Conservation (phyloP, 2,888 invertebrate genomes). For the Nudaria mundana region DNA sequence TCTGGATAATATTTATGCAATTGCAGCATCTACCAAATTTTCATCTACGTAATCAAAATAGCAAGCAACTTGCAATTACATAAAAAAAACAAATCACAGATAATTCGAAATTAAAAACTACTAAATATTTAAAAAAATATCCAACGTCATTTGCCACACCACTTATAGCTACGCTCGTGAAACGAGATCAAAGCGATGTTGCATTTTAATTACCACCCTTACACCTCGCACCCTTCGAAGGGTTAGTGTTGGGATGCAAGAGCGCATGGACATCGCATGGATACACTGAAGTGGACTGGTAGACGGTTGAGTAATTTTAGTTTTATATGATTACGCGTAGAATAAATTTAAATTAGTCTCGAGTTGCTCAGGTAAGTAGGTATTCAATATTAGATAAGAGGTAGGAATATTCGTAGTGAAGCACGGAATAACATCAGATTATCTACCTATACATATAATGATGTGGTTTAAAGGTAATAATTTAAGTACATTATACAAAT, state of each 20-base stretch:
- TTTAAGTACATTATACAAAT: no score
- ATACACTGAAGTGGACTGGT: constrained; percentile 7
- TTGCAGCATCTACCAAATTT: no score
- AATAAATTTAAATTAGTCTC: constrained; percentile 6
- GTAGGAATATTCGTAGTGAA: no score
- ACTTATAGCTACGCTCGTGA: constrained; percentile 29
- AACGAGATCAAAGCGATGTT: constrained; percentile 52
- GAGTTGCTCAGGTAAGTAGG: not conserved
- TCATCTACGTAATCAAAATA: no score
- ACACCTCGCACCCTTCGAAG: constrained; percentile 29
- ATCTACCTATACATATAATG: no score
- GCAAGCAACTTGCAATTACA: no score
- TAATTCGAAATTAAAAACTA: constrained; percentile 1
- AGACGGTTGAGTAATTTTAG: constrained; percentile 10
- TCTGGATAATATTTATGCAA: no score
- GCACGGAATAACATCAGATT: no score
- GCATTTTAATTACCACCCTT: constrained; percentile 60
- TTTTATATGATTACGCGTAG: constrained; percentile 3
- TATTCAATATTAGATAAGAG: no score
- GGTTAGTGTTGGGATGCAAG: constrained; percentile 18
- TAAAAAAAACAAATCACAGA: not conserved
- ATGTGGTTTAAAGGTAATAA: no score
- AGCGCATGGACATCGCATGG: constrained; percentile 16
- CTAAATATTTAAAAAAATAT: constrained; percentile 7
- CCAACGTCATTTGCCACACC: constrained; percentile 8